These are phyloP conservation scores for Protosalanx chinensis DNA, from an alignment of 2,797 vertebrate species.

Conservation along the genomic window DNA sequence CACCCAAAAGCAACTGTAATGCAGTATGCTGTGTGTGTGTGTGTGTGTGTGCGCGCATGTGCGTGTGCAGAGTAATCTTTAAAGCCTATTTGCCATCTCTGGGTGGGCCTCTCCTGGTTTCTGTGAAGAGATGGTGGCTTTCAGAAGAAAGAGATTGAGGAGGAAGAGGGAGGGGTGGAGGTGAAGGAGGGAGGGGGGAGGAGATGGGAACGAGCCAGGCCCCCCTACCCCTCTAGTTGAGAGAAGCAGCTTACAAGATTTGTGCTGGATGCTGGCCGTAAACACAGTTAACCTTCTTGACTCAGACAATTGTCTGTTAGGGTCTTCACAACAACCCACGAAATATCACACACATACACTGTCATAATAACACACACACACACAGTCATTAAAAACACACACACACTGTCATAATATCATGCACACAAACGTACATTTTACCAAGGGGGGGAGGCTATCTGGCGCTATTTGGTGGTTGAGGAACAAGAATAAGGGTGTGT, in stretches of 20 bases:
- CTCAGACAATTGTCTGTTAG: conserved; percentile 34
- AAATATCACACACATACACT: conserved; percentile 53
- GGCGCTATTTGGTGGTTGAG: background rate
- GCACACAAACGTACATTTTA: too few relatives aligned
- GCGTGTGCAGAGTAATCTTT: conserved; percentile 42
- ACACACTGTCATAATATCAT: too few relatives aligned
- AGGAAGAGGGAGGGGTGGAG: conserved; percentile 16
- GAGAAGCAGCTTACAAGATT: conserved; percentile 11
- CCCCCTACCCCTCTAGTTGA: background rate
- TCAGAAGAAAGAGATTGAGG: conserved; percentile 10
- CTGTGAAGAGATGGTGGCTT: conserved; percentile 1
- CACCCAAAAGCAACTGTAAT: conserved; percentile 43
- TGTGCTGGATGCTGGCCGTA: conserved; percentile 27
- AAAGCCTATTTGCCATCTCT: background rate
- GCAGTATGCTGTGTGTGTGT: conserved; percentile 6
- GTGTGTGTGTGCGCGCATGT: conserved; percentile 17
- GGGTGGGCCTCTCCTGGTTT: background rate
- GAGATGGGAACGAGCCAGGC: background rate
- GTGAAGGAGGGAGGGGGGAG: conserved; percentile 7
- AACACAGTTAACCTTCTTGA: conserved; percentile 48
- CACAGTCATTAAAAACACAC: too few relatives aligned
- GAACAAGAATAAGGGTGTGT: background rate
- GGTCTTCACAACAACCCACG: conserved; percentile 47
- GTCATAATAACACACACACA: too few relatives aligned
- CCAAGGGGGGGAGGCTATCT: too few relatives aligned